Base-by-base conservation (phyloP, 2,888 invertebrate genomes). In the Dinocampus coccinellae region DNA sequence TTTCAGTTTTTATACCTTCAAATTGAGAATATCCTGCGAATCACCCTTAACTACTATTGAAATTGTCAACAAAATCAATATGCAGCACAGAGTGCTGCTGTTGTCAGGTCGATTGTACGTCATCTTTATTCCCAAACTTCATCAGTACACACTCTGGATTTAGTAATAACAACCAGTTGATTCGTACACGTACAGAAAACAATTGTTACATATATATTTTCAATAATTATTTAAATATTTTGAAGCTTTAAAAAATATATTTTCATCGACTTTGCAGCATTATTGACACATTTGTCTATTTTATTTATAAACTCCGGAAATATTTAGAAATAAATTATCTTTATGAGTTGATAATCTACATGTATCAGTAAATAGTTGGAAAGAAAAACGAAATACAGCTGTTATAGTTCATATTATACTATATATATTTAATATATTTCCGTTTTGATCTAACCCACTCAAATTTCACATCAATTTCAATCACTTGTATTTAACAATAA, bases 41-140 rank as follows among this genome's bases (percentile, higher is more conserved):
- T 75, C 61, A 2, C 75, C 78, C 6, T 52, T 60, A 34, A 53
- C 64, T 3, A 69, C 13, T 33, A 34, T 69, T 34, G 66, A 71
- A 53, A 76, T 73, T 26, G 60, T 68, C 26, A 79, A 76, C 63
- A 77, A 74, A 76, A 78, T 62, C 55, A 77, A 75, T 69, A 79
- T 69, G 63, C 71, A 77, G 75, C 74, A 73, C 55, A 74, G 58
- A 70, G 67, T 74, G 47, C 16, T 47, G 9, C 47, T 47, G 47
- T 47, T 47, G 61, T 76, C 70, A 77, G 76, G 72, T 70, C 47
- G 75, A 75, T 70, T 33, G 72, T 70, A 69, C 82, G 73, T 77
- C 78, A 81, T 81, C 63, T 55, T 81, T 74, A 52, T 20, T 73
- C 70, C 36, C 70, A 70, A 73, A 74, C 70, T 71, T 73, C 76